Base-by-base conservation (phyloP, 1,140 invertebrate species). In the Zelostemma sp. region DNA sequence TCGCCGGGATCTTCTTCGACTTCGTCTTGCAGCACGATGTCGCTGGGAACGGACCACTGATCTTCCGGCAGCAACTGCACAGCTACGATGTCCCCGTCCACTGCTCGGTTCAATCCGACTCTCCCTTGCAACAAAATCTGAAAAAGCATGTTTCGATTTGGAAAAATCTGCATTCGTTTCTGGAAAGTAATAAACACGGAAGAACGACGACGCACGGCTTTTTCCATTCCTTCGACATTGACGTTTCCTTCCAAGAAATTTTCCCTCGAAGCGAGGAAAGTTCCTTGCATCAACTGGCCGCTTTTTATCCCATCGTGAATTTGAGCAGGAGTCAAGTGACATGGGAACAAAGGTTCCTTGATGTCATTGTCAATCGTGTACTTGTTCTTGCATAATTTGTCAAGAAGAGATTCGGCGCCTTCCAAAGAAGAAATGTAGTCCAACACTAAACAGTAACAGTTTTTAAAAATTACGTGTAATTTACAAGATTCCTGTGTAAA, bases 221-320 rank as follows among this genome's bases (percentile, higher is more conserved):
- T 92, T 41, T 94, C 91, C 75, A 88, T 89, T 12, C 88, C 88
- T 76, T 93, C 93, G 0, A 97, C 90, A 80, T 89, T 92, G 6
- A 97, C 94, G 73, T 86, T 92, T n/a, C 95, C 97, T 87, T 99
- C 97, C 1, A 98, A 86, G 80, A 95, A 99, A 85, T 99, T 99
- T 75, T 97, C 95, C 61, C 93, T 87, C 1, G 93, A 95, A 2
- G 93, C 92, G 55, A 90, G 87, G 82, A 96, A 97, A 1, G 91
- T 89, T 9, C 97, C 97, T 84, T 98, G 95, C 17, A 92, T 75
- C 19, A 94, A 85, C 75, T 89, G 90, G 11, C 94, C 94, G 71
- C 86, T 88, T 79, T 93, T 93, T 31, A 99, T 90, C 0, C 95
- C 95, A 8, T 89, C 85, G 57, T 97, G 92, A 21, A 94, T 85